Evolutionary conservation across 1,140 invertebrate species (phyloP), one percentile per base, ranked within the genome.

Genomic region (Panulirus ornatus): DNA sequence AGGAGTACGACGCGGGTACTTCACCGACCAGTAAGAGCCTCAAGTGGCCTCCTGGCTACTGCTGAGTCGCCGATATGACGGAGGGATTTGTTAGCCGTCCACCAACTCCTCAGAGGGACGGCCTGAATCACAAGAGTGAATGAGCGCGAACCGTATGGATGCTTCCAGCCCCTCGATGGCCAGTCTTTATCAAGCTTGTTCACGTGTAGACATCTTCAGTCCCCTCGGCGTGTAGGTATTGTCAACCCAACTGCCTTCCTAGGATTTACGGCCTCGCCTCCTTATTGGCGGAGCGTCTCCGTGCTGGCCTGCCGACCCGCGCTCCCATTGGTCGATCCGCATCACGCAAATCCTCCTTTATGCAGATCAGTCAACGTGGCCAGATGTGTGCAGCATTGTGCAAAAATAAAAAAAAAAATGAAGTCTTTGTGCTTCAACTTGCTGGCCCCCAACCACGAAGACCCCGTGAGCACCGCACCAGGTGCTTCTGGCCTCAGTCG

Each of bases 211-310:
- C 58, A 30, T 66, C 58, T 66, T 66, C 58, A 66, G 30, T 66
- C 58, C 58, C 58, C n/a, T 30, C 6, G 5, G 2, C 27, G n/a
- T 27, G n/a, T 66, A 66, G 5, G 22, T 11, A 66, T 66, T 66
- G 58, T 66, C n/a, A 5, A 66, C 58, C 58, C 58, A 66, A 66
- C 58, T 66, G 58, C 58, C 58, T 66, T 30, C 27, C 58, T 66
- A 66, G 58, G 58, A 66, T 66, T 66, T 66, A 66, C 58, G 58
- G 58, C 58, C 58, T 66, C 58, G 27, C 58, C 1, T 66, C 14
- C n/a, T 66, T 6, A 66, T 66, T 66, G 58, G 58, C 58, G n/a
- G 14, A 66, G 27, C 58, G 1, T 30, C n/a, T 6, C 58, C 27
- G 27, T 30, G 58, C 58, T 30, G n/a, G n/a, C 58, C 58, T 3